phyloP scores from a whole-genome alignment of 2,113 vertebrate species.

The Corapipo altera region DNA sequence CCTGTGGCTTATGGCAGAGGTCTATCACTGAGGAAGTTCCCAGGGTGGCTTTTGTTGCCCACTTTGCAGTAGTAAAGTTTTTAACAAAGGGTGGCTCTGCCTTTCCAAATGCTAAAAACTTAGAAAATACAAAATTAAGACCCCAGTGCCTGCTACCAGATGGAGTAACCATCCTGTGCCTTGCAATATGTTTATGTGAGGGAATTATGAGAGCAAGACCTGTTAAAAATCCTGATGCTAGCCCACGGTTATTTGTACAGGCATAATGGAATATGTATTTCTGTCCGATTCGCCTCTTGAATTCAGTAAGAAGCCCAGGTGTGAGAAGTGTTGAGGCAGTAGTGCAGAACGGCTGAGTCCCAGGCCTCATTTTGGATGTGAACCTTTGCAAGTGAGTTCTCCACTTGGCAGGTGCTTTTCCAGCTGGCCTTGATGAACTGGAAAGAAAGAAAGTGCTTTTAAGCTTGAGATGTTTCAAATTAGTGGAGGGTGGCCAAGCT shows the following conservation, averaged over 20 bases:
- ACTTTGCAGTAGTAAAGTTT: neutral
- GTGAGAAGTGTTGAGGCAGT: neutral
- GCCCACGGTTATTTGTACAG: neutral
- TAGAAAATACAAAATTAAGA: neutral
- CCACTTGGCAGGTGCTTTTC: neutral
- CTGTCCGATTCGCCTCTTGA: neutral
- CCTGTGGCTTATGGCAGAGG: neutral
- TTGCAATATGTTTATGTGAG: neutral
- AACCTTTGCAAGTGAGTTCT: neutral
- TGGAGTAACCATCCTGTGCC: neutral
- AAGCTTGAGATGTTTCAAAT: constrained; percentile 14
- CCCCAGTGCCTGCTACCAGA: neutral
- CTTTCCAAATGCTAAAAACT: neutral
- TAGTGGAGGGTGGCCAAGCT: neutral
- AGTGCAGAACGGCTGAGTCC: neutral
- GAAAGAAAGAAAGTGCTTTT: neutral
- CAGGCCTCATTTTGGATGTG: neutral
- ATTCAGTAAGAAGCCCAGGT: neutral
- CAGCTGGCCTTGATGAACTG: constrained; percentile 1
- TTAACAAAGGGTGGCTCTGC: neutral
- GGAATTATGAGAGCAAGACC: neutral
- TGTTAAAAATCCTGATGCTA: neutral
- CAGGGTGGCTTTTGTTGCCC: neutral
- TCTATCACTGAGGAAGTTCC: neutral
- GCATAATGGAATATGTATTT: neutral